Percentiles rank a stretch among this genome's conserved stretches.
Conservation (phyloP, 2,113 vertebrate genomes). For the Nothobranchius furzeri region DNA sequence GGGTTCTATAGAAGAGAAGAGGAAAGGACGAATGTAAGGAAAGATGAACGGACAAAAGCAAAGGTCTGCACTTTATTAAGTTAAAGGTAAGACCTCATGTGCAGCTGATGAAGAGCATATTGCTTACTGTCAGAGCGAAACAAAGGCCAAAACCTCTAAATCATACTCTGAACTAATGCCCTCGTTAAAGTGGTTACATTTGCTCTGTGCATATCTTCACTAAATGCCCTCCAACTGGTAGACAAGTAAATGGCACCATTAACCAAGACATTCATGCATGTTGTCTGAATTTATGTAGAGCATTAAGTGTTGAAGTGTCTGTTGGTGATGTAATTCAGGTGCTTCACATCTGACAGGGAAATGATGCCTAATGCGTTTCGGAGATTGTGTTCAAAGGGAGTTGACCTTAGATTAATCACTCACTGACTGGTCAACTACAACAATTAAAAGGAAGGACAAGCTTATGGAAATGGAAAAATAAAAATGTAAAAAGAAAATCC, state of each 20-base stretch:
- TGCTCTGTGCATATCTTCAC: conserved; percentile 46
- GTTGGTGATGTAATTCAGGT: conserved; percentile 71
- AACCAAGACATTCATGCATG: conserved; percentile 74
- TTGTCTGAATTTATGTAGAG: conserved; percentile 49
- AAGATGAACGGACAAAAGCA: conserved; percentile 19
- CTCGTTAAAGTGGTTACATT: conserved; percentile 44
- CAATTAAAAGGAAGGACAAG: conserved; percentile 36
- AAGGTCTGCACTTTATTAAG: conserved; percentile 15
- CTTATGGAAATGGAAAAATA: conserved; percentile 2
- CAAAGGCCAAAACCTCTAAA: conserved; percentile 37
- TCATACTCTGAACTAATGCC: conserved; percentile 22
- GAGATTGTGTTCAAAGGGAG: conserved; percentile 58
- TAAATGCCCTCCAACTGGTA: conserved; percentile 58
- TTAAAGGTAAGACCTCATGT: conserved; percentile 38
- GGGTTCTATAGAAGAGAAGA: conserved; percentile 54
- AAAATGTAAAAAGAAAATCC: conserved; percentile 13
- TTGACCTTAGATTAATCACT: conserved; percentile 67
- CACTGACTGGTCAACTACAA: conserved; percentile 42
- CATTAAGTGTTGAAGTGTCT: conserved; percentile 54
- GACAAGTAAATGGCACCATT: conserved; percentile 74
- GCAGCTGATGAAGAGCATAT: conserved; percentile 19
- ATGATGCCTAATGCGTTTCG: conserved; percentile 65
- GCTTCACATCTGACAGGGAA: conserved; percentile 76
- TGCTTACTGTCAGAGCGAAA: conserved; percentile 26
- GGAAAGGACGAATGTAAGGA: conserved; percentile 40